Conservation (phyloP, 2,888 invertebrate genomes). For the Xestia c-nigrum region DNA sequence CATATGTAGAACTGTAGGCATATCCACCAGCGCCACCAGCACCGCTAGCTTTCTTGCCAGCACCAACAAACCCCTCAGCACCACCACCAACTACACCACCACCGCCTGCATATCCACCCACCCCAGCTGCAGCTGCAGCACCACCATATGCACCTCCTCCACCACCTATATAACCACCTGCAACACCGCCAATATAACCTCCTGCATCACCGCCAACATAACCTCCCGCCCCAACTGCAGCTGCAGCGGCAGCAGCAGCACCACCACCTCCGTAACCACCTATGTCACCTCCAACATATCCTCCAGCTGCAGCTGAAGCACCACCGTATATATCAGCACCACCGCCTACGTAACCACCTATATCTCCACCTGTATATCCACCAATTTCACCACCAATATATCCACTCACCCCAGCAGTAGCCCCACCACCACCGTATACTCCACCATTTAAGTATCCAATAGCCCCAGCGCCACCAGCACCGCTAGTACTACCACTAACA, state of each 20-base stretch:
- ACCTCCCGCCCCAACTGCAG: not conserved
- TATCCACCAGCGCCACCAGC: slow-evolving; percentile 16
- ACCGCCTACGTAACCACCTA: not conserved
- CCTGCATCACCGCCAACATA: not conserved
- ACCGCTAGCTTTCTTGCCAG: slow-evolving; percentile 8
- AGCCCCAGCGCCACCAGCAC: not conserved
- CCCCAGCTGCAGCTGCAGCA: slow-evolving; percentile 1
- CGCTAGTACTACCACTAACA: no score
- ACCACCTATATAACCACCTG: not conserved
- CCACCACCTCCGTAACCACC: not conserved
- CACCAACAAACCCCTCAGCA: slow-evolving; percentile 7
- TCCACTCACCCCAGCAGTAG: not conserved
- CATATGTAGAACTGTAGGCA: slow-evolving; percentile 34
- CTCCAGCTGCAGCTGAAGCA: not conserved
- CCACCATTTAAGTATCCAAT: not conserved
- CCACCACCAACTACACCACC: not conserved
- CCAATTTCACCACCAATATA: not conserved
- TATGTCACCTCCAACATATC: not conserved
- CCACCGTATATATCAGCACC: not conserved
- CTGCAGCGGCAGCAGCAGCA: not conserved
- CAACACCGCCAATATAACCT: not conserved
- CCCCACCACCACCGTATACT: not conserved
- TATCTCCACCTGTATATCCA: not conserved
- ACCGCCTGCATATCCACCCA: slow-evolving; percentile 13
- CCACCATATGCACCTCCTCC: slow-evolving; percentile 1